Evolutionary conservation across 2,113 vertebrate genomes (phyloP), one percentile per base, ranked within the genome.

Genomic region (Ahaetulla prasina): DNA sequence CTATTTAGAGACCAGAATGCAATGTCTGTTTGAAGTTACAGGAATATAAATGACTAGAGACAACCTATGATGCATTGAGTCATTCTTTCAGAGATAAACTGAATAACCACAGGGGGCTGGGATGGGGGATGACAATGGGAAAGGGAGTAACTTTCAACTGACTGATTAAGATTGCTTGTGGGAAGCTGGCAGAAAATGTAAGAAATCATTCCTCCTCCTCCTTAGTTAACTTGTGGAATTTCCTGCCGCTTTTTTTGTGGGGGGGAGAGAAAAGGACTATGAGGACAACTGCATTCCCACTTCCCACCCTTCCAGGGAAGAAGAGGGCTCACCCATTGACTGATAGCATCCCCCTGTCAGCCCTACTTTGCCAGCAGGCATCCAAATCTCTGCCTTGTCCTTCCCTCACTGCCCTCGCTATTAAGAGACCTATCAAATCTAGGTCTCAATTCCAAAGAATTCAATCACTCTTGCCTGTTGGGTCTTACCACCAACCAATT

Each of bases 51-150:
- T 35, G 27, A 30, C 2, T n/a, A 52, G 12, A 20, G 60, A n/a
- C 30, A 68, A 68, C 11, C 4, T 27, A 14, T 68, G 60, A n/a
- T n/a, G 30, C 60, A 68, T 6, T n/a, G 30, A 1, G 12, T 68
- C 60, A 68, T 68, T 68, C 60, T 68, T 68, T 68, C 60, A 68
- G 60, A 68, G 60, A 68, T 68, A n/a, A n/a, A 68, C 4, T n/a
- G 12, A 68, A n/a, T 68, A 12, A 68, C 27, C 9, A 9, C 0
- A 0, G 25, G 10, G 0, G 1, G 3, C n/a, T n/a, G 57, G 7
- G 22, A 2, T 8, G 55, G 11, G 60, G 11, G 0, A 9, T 0
- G 9, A 4, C 27, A n/a, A 30, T 63, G 60, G 60, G 60, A 63
- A 63, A 63, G 27, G 60, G 27, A 63, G 27, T 30, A 30, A 63